Percentiles rank a stretch among this genome's conserved stretches.
These are phyloP conservation scores for Scomber japonicus DNA, from an alignment of 2,113 vertebrate genomes.

Conservation along the genomic window DNA sequence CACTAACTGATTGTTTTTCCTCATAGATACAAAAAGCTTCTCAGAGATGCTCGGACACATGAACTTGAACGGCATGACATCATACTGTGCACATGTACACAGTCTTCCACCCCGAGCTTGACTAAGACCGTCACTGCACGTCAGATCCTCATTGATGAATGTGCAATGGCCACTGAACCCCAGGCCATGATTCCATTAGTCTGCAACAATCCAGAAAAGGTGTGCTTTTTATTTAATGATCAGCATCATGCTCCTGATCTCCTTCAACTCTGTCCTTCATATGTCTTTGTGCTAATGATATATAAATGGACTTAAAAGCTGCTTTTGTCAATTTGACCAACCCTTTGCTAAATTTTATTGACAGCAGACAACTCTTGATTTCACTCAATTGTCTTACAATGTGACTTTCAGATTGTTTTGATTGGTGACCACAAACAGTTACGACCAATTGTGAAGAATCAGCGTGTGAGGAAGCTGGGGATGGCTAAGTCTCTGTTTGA, in stretches of 20 bases:
- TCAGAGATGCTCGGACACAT: conserved; percentile 50
- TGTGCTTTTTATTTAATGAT: conserved; percentile 47
- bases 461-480: conserved; percentile 61
- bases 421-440: conserved; percentile 90
- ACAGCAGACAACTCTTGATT: too few species aligned
- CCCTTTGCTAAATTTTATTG: too few species aligned
- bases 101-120: conserved; percentile 68
- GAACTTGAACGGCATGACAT: conserved; percentile 84
- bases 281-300: background rate
- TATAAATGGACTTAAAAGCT: too few species aligned
- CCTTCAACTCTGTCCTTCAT: background rate
- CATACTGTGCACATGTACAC: conserved; percentile 89
- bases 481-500: conserved; percentile 77
- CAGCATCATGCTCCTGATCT: background rate
- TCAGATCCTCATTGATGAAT: conserved; percentile 91
- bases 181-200: conserved; percentile 91
- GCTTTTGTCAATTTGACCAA: too few species aligned
- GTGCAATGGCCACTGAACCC: conserved; percentile 92
- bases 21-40: conserved; percentile 79
- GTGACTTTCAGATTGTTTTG: conserved; percentile 87
- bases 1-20: background rate
- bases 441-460: conserved; percentile 63
- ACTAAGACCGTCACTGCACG: conserved; percentile 66
- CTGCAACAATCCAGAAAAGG: conserved; percentile 85
- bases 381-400: background rate